Evolutionary conservation across 2,113 vertebrate genomes (phyloP).

Genomic region (Astatotilapia flaviijosephi): DNA sequence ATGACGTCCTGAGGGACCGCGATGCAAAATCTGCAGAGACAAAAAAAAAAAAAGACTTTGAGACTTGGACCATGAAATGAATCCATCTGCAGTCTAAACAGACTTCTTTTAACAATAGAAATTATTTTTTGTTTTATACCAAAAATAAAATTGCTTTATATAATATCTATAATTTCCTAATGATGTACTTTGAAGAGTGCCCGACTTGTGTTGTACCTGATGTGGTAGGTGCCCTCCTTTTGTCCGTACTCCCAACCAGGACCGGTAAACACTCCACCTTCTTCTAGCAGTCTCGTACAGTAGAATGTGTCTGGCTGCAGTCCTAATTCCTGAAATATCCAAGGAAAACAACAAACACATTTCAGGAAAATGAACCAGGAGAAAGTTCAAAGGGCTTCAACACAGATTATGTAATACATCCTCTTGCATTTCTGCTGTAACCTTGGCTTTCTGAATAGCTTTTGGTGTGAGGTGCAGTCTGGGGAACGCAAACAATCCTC

Average conservation of each 20-base stretch:
- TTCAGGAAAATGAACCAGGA: background rate
- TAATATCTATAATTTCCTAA: background rate
- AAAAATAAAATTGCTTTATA: background rate
- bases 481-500: conserved; percentile 57
- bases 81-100: background rate
- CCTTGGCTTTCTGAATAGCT: conserved; percentile 64
- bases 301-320: conserved; percentile 64
- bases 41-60: background rate
- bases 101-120: background rate
- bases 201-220: conserved; percentile 48
- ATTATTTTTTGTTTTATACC: background rate
- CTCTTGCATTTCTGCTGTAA: background rate
- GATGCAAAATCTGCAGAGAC: conserved; percentile 38
- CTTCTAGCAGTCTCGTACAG: conserved; percentile 60
- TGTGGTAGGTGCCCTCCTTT: conserved; percentile 56
- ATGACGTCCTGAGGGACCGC: background rate
- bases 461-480: conserved; percentile 51
- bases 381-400: background rate
- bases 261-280: conserved; percentile 35
- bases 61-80: background rate
- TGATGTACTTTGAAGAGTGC: background rate
- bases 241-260: conserved; percentile 54
- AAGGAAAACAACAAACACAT: background rate
- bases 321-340: conserved; percentile 43
- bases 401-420: background rate